Base-by-base conservation (phyloP, 2,113 vertebrate species). In the Antennarius striatus region DNA sequence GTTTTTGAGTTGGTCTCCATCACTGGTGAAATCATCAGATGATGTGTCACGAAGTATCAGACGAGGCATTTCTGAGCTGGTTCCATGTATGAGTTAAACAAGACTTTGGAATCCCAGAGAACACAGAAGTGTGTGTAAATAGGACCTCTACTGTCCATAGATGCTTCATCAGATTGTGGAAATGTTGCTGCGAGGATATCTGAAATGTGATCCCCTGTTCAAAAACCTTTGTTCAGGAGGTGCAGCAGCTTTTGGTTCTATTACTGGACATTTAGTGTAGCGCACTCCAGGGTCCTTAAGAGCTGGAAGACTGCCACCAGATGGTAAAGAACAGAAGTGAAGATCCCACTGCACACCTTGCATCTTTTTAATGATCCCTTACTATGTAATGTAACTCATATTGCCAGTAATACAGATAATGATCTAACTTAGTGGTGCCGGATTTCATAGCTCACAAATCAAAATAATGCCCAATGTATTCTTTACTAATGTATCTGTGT, bases 241-340 rank as follows among this genome's bases (percentile, higher is more conserved):
- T 3, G 49, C 63, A 78, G 79, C 77, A 84, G 85, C 76, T 40
- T 71, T 69, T 63, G 65, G 79, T 80, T 77, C 56, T 73, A 77
- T 60, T 50, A 54, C 63, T 82, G 67, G 73, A 71, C 64, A 63
- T 56, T 52, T n/a, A 56, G 58, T 70, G 66, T 4, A 46, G 64
- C 9, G 12, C 70, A 70, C 62, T 68, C 68, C 29, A 39, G 46
- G 71, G 58, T 74, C 71, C 62, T 72, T 81, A 54, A 67, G 68
- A 89, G 84, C 85, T 91, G 85, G 87, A 93, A 92, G 88, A 93
- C 83, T 92, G 91, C 90, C 92, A 90, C 90, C 91, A 90, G 79
- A 90, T 92, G 91, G 92, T 86, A 79, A 82, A 83, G 73, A 63
- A 63, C 57, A 87, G 91, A 91, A 90, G 70, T 88, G 86, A 62